Evolutionary conservation across 2,797 vertebrate genomes (phyloP).

Genomic region (Cryptoblepharus egeriae): DNA sequence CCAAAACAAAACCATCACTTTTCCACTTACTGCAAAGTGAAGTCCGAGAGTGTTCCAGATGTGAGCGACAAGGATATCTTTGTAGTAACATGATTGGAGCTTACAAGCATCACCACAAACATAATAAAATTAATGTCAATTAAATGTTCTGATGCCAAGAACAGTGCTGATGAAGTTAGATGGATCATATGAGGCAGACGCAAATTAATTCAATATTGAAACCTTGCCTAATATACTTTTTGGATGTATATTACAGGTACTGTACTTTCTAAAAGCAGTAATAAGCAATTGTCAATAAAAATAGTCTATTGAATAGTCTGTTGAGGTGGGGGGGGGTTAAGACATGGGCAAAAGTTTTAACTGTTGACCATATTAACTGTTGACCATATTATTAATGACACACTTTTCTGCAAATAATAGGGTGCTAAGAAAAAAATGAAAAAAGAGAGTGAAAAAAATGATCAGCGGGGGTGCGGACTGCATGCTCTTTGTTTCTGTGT

Average conservation of each 20-base stretch:
- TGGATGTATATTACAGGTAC: no score
- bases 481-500: no score
- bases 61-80: background rate
- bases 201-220: background rate
- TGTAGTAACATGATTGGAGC: background rate
- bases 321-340: background rate
- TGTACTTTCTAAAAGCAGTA: no score
- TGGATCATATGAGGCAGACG: background rate
- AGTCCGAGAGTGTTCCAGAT: background rate
- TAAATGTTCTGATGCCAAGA: background rate
- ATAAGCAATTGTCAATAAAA: background rate
- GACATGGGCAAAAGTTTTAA: background rate
- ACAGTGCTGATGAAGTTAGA: background rate
- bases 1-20: background rate
- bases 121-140: background rate
- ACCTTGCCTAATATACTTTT: background rate
- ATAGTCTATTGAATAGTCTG: background rate
- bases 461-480: background rate
- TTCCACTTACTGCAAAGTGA: background rate
- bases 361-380: background rate
- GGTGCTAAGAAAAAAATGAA: background rate
- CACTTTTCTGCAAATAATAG: conserved; percentile 2
- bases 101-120: background rate
- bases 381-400: background rate
- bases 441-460: background rate